Evolutionary conservation across 1,140 invertebrate genomes (phyloP), one percentile per base, ranked within the genome.

Genomic region (Tetramorium alpestre): DNA sequence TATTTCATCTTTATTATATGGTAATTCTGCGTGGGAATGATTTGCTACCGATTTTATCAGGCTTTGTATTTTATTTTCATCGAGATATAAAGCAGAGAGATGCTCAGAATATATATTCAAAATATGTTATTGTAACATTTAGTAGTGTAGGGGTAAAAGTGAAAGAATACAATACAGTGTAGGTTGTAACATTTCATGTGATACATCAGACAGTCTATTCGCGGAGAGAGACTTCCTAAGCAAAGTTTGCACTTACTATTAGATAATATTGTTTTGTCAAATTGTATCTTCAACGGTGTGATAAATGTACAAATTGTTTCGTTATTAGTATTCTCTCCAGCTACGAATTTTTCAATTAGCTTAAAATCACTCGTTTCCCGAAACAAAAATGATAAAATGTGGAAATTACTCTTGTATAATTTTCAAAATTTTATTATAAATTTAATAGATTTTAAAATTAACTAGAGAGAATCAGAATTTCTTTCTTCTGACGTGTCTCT

Each of bases 111-210:
- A 7, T n/a, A 28, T 33, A 33, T 33, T 72, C 10, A 44, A 44
- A 56, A 44, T 70, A 70, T 54, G n/a, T 70, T 81, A 72, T 47
- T 44, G 38, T 28, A 70, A 81, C 65, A 58, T 81, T 81, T 81
- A 41, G 16, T 33, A 81, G 22, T 16, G 5, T n/a, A 13, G 16
- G 13, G 5, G 65, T 22, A 70, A 58, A 81, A 72, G 22, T 72
- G 49, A 22, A 70, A 8, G 25, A 4, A 41, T 25, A 56, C 13
- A 49, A 65, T 22, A 16, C 44, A 22, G 33, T 7, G 62, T 69
- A 38, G n/a, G n/a, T 51, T 38, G 62, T 67, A 51, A 69, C 49
- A 56, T 70, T 69, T 33, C 8, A 54, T n/a, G 28, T 54, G 16
- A 44, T 16, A 51, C 3, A 28, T 54, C 22, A 16, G 33, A 67